Evolutionary conservation across 2,113 vertebrate species (phyloP).

Genomic region (Cochlearius cochlearius): DNA sequence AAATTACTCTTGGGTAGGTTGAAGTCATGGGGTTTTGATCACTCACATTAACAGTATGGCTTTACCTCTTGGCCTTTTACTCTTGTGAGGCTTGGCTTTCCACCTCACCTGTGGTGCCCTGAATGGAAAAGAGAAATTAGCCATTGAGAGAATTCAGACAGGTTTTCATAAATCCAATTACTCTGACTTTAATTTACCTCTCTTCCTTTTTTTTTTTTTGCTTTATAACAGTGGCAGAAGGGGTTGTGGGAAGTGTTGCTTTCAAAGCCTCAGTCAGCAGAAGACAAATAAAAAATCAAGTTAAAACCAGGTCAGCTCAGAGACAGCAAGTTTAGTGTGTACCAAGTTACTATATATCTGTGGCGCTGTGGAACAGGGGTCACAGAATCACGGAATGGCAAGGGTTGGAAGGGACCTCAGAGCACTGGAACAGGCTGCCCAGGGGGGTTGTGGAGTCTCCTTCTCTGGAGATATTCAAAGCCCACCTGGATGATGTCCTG

Average conservation of each 20-base stretch:
- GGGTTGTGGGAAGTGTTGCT: background rate
- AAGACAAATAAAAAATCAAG: background rate
- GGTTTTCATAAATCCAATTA: background rate
- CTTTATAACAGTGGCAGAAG: background rate
- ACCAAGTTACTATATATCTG: background rate
- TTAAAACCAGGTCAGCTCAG: background rate
- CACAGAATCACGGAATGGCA: no score
- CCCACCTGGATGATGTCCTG: no score
- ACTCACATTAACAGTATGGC: background rate
- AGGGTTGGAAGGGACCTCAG: no score
- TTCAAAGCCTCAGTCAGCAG: background rate
- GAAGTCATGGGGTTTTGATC: background rate
- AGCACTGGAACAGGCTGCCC: no score
- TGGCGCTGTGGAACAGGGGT: background rate
- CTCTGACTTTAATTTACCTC: background rate
- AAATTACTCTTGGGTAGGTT: background rate
- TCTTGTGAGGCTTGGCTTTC: conserved; percentile 70
- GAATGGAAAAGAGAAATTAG: background rate
- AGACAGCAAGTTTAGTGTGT: background rate
- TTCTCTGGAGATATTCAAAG: no score
- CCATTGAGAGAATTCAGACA: background rate
- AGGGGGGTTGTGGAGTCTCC: no score
- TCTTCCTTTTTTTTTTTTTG: background rate
- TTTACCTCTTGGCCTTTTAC: conserved; percentile 71
- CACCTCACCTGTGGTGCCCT: conserved; percentile 73